Evolutionary conservation across 2,888 invertebrate genomes (phyloP).

Genomic region (Sphecodes monilicornis): DNA sequence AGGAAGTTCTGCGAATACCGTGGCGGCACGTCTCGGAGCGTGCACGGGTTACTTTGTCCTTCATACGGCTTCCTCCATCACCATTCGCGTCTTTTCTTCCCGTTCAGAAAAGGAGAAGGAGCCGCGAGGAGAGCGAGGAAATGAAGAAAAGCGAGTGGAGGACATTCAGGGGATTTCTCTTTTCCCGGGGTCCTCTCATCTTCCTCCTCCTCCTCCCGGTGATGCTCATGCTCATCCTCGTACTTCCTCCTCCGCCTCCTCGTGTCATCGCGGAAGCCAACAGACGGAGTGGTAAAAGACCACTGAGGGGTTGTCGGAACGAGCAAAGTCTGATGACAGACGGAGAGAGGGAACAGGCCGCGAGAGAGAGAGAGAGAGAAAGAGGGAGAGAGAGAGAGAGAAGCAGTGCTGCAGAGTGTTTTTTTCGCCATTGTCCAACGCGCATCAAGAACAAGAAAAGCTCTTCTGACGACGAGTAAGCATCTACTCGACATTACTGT

Average conservation of each 20-base stretch:
- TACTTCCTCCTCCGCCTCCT: constrained; percentile 26
- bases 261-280: constrained; percentile 63
- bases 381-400: constrained; percentile 51
- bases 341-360: constrained; percentile 37
- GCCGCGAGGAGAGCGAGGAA: constrained; percentile 38
- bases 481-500: constrained; percentile 71
- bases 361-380: constrained; percentile 42
- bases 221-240: constrained; percentile 32
- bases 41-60: constrained; percentile 76
- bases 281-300: constrained; percentile 60
- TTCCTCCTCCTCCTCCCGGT: constrained; percentile 2
- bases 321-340: constrained; percentile 43
- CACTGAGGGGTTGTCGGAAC: constrained; percentile 59
- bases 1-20: constrained; percentile 67
- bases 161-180: constrained; percentile 72
- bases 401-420: constrained; percentile 71
- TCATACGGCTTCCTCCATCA: constrained; percentile 38
- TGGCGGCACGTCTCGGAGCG: constrained; percentile 65
- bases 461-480: constrained; percentile 75
- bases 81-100: constrained; percentile 44
- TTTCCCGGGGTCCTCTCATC: constrained; percentile 47
- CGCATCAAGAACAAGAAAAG: constrained; percentile 81
- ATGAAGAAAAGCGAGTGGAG: constrained; percentile 65
- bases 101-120: constrained; percentile 63
- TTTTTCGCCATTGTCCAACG: constrained; percentile 81